A percentile compares a stretch with the other conserved stretches of the same genome.
Evolutionary conservation across 1,140 invertebrate genomes (phyloP).

Genomic region (Zaprionus ornatus): DNA sequence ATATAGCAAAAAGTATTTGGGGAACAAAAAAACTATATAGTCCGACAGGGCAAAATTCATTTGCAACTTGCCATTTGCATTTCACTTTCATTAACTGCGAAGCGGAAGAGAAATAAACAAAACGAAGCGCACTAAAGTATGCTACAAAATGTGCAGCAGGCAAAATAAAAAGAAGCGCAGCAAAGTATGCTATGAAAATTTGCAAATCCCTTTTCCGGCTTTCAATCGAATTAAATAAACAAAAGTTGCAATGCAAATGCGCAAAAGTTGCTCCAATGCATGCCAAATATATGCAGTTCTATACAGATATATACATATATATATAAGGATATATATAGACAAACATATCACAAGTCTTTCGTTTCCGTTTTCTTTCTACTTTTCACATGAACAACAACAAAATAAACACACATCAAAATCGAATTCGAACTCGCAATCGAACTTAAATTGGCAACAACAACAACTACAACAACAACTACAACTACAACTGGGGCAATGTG

Average conservation of each 20-base stretch:
- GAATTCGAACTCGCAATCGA: slow-evolving; percentile 28
- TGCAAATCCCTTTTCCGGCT: slow-evolving; percentile 15
- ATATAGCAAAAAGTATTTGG: slow-evolving; percentile 23
- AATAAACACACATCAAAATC: slow-evolving; percentile 41
- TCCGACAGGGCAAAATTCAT: not conserved
- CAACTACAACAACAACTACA: not conserved
- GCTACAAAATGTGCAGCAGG: slow-evolving; percentile 15
- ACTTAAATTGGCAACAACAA: slow-evolving; percentile 57
- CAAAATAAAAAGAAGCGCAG: slow-evolving; percentile 1
- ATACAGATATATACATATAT: not conserved
- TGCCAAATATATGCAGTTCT: not conserved
- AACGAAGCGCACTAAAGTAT: slow-evolving; percentile 14
- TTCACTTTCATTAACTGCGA: slow-evolving; percentile 33
- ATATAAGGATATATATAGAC: slow-evolving; percentile 8
- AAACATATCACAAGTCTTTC: slow-evolving; percentile 38
- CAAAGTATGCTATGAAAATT: not conserved
- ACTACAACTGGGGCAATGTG: slow-evolving; percentile 19
- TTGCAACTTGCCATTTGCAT: slow-evolving; percentile 26
- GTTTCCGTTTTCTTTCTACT: slow-evolving; percentile 42
- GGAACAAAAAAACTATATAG: no score
- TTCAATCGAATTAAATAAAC: slow-evolving; percentile 28
- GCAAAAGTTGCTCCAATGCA: slow-evolving; percentile 18
- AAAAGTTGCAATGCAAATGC: slow-evolving; percentile 16
- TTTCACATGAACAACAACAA: slow-evolving; percentile 61
- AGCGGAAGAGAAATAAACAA: not conserved